Evolutionary conservation across 2,888 invertebrate species (phyloP).

Genomic region (Cactoblastis cactorum): DNA sequence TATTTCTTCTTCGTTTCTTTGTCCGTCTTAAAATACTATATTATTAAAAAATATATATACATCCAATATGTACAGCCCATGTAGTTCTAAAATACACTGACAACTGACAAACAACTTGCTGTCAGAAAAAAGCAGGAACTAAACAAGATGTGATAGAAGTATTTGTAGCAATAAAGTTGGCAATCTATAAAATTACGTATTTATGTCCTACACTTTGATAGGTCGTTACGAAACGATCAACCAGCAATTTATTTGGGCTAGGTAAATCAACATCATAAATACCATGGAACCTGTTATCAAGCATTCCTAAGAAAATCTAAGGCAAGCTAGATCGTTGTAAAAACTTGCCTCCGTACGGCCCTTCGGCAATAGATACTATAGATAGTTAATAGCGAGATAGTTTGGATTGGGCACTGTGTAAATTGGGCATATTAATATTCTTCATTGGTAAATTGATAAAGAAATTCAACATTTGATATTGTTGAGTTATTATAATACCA

Average conservation of each 20-base stretch:
- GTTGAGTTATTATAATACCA: too few relatives aligned
- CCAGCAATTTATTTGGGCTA: conserved; percentile 22
- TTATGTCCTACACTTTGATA: conserved; percentile 2
- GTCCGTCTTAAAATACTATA: too few relatives aligned
- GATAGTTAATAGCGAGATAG: background rate
- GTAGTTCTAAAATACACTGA: too few relatives aligned
- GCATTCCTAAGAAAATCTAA: conserved; percentile 46
- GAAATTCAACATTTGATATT: too few relatives aligned
- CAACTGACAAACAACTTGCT: background rate
- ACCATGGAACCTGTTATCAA: conserved; percentile 36
- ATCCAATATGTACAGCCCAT: too few relatives aligned
- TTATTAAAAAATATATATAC: too few relatives aligned
- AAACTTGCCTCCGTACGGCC: conserved; percentile 44
- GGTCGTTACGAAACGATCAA: conserved; percentile 9
- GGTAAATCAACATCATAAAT: conserved; percentile 30
- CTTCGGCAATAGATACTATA: conserved; percentile 36
- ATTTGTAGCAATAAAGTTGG: conserved; percentile 21
- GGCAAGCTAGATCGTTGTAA: conserved; percentile 39
- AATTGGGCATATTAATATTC: background rate
- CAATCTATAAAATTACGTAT: conserved; percentile 12
- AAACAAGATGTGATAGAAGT: conserved; percentile 8
- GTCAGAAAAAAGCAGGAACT: background rate
- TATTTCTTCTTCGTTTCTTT: too few relatives aligned
- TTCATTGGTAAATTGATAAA: too few relatives aligned
- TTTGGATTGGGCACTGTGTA: background rate